Evolutionary conservation across 53 echinoderm and acorn worm genomes (phyloP).

Genomic region (Apostichopus leukothele): DNA sequence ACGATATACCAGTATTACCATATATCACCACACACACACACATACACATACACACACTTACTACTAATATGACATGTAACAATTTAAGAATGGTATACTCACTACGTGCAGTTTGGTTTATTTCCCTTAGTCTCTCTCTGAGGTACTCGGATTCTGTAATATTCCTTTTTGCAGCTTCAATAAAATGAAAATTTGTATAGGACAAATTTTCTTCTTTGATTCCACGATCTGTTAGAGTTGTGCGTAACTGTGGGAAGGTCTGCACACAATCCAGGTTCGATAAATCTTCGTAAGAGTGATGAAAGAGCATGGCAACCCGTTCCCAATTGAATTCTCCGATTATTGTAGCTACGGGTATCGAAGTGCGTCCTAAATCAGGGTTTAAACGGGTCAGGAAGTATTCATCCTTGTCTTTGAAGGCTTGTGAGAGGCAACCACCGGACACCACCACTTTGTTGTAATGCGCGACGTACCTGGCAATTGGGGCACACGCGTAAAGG

Average conservation of each 20-base stretch:
- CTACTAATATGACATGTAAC: too few species aligned
- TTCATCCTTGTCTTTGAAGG: background rate
- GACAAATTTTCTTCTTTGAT: too few species aligned
- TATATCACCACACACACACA: too few species aligned
- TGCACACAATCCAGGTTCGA: background rate
- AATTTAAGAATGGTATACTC: too few species aligned
- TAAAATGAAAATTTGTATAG: too few species aligned
- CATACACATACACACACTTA: too few species aligned
- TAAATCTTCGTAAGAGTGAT: background rate
- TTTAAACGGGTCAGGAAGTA: constrained; percentile 12
- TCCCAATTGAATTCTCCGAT: background rate
- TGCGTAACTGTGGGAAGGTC: background rate
- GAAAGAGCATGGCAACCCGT: background rate
- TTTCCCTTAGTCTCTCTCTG: too few species aligned
- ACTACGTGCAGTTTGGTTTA: too few species aligned
- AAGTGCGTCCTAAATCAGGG: background rate
- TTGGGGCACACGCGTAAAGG: constrained; percentile 24
- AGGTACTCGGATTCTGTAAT: too few species aligned
- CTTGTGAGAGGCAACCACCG: background rate
- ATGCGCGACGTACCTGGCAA: background rate
- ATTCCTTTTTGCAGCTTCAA: too few species aligned
- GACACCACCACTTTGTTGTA: constrained; percentile 19
- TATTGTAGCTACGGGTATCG: background rate
- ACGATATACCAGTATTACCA: too few species aligned
- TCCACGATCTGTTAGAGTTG: background rate